These are phyloP conservation scores for Hypomesus transpacificus DNA, from an alignment of 2,113 vertebrate species.

Conservation along the genomic window DNA sequence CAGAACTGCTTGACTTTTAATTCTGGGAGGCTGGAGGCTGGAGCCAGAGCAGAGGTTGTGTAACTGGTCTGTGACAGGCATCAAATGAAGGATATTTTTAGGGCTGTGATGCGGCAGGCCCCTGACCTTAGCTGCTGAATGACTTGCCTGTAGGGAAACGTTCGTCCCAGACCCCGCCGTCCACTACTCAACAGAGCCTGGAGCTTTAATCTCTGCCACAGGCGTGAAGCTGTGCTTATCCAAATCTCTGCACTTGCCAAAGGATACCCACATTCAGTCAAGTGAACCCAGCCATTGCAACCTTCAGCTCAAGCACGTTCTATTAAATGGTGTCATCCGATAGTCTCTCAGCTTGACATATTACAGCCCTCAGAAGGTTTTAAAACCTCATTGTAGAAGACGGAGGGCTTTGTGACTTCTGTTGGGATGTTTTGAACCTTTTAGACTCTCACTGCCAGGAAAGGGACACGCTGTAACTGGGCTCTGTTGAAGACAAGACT, in stretches of 20 bases:
- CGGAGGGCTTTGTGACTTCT: too few species aligned
- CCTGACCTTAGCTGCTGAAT: constrained; percentile 62
- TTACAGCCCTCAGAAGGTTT: not conserved
- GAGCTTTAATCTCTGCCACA: constrained; percentile 57
- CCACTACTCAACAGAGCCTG: constrained; percentile 49
- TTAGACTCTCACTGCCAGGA: constrained; percentile 22
- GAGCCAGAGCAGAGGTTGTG: constrained; percentile 52
- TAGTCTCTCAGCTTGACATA: constrained; percentile 52
- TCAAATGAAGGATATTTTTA: constrained; percentile 71
- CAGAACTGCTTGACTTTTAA: constrained; percentile 27
- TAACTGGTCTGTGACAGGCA: constrained; percentile 59
- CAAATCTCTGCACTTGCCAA: constrained; percentile 54
- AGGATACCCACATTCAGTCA: constrained; percentile 55
- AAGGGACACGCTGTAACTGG: constrained; percentile 44
- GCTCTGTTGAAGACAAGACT: constrained; percentile 33
- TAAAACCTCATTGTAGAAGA: too few species aligned
- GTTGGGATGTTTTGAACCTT: constrained; percentile 7
- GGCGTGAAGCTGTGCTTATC: constrained; percentile 53
- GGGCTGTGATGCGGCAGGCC: constrained; percentile 56
- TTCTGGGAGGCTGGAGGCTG: constrained; percentile 42
- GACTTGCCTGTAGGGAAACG: constrained; percentile 50
- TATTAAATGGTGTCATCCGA: constrained; percentile 37
- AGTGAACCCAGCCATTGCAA: constrained; percentile 50
- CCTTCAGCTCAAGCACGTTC: constrained; percentile 39
- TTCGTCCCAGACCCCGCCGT: constrained; percentile 45